Evolutionary conservation across 2,888 invertebrate species (phyloP).

Genomic region (Heliothis peltigera): DNA sequence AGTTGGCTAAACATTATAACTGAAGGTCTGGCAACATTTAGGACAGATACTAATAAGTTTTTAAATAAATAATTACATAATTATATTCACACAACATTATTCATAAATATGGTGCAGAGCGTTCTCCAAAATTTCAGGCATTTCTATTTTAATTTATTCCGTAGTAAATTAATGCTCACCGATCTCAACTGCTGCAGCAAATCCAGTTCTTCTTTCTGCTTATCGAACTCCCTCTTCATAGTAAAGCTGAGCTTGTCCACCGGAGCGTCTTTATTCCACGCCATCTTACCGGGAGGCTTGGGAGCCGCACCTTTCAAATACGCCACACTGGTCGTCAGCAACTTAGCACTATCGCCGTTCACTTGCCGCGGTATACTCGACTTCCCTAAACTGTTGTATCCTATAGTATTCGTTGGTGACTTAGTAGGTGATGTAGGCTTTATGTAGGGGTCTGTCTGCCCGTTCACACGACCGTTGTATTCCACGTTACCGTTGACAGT

Average conservation of each 20-base stretch:
- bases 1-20: no score
- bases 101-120: no score
- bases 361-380: slow-evolving; percentile 80
- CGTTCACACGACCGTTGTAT: slow-evolving; percentile 75
- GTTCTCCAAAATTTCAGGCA: no score
- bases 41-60: no score
- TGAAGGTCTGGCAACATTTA: no score
- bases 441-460: slow-evolving; percentile 86
- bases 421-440: slow-evolving; percentile 92
- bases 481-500: slow-evolving; percentile 86
- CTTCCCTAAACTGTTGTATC: slow-evolving; percentile 88
- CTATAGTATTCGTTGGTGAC: slow-evolving; percentile 89
- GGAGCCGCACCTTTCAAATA: slow-evolving; percentile 90
- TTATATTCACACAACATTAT: no score
- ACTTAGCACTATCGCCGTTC: slow-evolving; percentile 84
- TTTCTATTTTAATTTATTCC: background rate
- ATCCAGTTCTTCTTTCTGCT: slow-evolving; percentile 96
- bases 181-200: slow-evolving; percentile 95
- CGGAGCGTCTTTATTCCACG: slow-evolving; percentile 93
- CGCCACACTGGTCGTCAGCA: slow-evolving; percentile 90
- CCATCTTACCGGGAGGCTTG: slow-evolving; percentile 88
- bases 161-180: slow-evolving; percentile 87
- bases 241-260: slow-evolving; percentile 96
- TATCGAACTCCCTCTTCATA: slow-evolving; percentile 97
- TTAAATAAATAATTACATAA: no score